These are phyloP conservation scores for Drosophila emarginata DNA, from an alignment of 2,888 invertebrate genomes.

Conservation along the genomic window DNA sequence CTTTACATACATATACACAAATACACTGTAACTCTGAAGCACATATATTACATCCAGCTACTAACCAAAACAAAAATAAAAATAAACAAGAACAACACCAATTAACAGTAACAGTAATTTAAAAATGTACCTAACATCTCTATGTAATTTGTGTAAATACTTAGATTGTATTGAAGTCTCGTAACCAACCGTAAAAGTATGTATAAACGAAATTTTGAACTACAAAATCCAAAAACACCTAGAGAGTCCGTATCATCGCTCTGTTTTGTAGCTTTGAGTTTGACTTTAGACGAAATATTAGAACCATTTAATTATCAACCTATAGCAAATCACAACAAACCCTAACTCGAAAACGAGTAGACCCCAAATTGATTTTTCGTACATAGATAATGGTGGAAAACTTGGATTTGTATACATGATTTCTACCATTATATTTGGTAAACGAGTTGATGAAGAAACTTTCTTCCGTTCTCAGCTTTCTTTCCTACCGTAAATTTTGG, in stretches of 20 bases:
- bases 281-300: constrained; percentile 22
- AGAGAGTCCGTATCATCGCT: constrained; percentile 21
- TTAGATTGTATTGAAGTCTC: constrained; percentile 43
- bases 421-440: neutral
- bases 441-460: neutral
- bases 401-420: neutral
- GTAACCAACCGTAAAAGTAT: constrained; percentile 30
- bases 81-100: constrained; percentile 19
- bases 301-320: constrained; percentile 8
- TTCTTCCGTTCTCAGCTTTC: neutral
- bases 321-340: constrained; percentile 17
- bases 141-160: constrained; percentile 67
- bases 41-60: constrained; percentile 54
- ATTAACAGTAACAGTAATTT: constrained; percentile 34
- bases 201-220: constrained; percentile 25
- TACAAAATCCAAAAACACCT: constrained; percentile 18
- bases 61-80: constrained; percentile 42
- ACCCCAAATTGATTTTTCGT: neutral
- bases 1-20: constrained; percentile 23
- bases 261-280: constrained; percentile 31
- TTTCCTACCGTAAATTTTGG: neutral
- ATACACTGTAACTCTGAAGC: constrained; percentile 41
- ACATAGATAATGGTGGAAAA: neutral
- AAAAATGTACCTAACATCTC: constrained; percentile 34
- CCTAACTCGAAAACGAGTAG: constrained; percentile 5